Evolutionary conservation across 2,888 invertebrate genomes (phyloP).

Genomic region (Harpalus rufipes): DNA sequence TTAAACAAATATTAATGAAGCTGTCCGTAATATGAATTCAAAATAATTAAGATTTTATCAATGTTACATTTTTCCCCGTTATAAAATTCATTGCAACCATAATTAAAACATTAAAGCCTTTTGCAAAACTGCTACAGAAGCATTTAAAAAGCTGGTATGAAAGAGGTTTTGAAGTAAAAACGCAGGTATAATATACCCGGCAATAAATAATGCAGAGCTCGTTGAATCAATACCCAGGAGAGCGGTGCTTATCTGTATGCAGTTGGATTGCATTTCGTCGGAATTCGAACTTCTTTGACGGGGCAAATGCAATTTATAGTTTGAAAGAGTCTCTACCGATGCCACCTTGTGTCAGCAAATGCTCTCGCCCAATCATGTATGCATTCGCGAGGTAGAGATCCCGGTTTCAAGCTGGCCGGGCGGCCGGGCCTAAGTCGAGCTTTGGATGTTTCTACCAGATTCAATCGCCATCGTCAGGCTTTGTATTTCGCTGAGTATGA

Average conservation of each 20-base stretch:
- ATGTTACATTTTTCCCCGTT: background rate
- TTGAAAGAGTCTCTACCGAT: constrained; percentile 64
- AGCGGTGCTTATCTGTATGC: constrained; percentile 63
- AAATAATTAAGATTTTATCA: no score
- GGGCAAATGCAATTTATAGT: constrained; percentile 66
- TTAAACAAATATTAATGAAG: no score
- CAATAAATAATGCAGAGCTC: constrained; percentile 55
- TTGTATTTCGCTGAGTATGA: constrained; percentile 62
- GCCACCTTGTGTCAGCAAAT: constrained; percentile 66
- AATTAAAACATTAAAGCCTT: constrained; percentile 29
- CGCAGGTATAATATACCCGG: constrained; percentile 43
- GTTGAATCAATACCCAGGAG: constrained; percentile 58
- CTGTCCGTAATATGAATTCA: no score
- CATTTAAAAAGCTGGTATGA: constrained; percentile 21
- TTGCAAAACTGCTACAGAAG: background rate
- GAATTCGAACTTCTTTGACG: constrained; percentile 64
- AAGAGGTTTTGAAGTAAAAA: constrained; percentile 25
- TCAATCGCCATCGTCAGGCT: constrained; percentile 55
- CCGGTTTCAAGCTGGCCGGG: background rate
- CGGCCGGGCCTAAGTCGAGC: constrained; percentile 27
- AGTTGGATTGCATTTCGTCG: constrained; percentile 63
- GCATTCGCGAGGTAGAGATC: constrained; percentile 36
- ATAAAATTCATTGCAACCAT: constrained; percentile 21
- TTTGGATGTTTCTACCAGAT: constrained; percentile 54
- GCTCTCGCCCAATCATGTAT: constrained; percentile 62